A percentile compares a stretch with the other conserved stretches of the same genome.
Conservation (phyloP, 2,797 vertebrate genomes). For the Hozukius guyotensis region DNA sequence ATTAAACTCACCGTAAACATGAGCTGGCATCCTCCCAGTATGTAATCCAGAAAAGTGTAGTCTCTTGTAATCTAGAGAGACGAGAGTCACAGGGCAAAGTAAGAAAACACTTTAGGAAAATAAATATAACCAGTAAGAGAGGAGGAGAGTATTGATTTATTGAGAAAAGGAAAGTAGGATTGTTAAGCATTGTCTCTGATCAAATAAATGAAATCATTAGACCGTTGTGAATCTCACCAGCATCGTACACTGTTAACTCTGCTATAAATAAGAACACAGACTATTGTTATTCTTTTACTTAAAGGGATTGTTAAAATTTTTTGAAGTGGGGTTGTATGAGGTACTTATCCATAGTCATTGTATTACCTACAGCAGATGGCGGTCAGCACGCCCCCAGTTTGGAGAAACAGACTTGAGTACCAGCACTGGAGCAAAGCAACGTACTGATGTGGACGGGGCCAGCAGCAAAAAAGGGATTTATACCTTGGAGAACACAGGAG, state of each 20-base stretch:
- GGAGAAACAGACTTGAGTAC: not conserved
- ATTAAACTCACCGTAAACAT: conserved; percentile 96
- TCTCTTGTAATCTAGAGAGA: conserved; percentile 90
- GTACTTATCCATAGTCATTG: not conserved
- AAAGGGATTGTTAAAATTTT: not conserved
- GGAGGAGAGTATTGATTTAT: not conserved
- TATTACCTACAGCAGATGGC: not conserved
- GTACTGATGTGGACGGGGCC: too few species aligned
- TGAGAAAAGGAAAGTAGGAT: not conserved
- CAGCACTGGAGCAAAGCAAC: too few species aligned
- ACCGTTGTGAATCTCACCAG: not conserved
- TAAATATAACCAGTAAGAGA: not conserved
- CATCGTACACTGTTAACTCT: not conserved
- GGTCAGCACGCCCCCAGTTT: not conserved
- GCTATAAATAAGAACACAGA: not conserved
- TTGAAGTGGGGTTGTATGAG: not conserved
- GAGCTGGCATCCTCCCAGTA: conserved; percentile 96
- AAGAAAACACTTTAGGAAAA: not conserved
- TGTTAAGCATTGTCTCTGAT: not conserved
- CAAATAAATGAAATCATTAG: not conserved
- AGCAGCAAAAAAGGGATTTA: not conserved
- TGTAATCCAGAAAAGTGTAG: conserved; percentile 98
- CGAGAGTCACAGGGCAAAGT: not conserved
- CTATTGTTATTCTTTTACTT: not conserved
- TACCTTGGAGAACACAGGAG: not conserved